Conservation (phyloP, 92 coral and sea anemone species). For the Nematostella vectensis region DNA sequence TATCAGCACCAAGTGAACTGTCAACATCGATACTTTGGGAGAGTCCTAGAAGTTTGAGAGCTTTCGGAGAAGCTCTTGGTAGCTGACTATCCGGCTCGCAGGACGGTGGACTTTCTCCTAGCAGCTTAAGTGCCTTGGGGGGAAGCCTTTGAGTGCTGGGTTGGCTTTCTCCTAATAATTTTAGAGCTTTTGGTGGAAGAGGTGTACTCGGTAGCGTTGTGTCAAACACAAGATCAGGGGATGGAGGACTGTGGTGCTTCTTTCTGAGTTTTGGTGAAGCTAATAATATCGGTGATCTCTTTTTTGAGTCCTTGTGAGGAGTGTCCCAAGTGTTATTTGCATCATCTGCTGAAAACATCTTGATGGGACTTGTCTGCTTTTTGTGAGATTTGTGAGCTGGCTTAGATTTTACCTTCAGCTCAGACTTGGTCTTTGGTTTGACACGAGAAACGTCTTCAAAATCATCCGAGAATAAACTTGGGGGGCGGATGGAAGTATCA, state of each 20-base stretch:
- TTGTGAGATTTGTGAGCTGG: background rate
- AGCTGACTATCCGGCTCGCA: background rate
- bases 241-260: background rate
- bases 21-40: background rate
- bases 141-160: slow-evolving; percentile 2
- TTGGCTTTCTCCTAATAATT: slow-evolving; percentile 12
- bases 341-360: background rate
- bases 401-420: background rate
- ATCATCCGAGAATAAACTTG: slow-evolving; percentile 28
- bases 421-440: background rate
- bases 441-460: background rate
- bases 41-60: background rate
- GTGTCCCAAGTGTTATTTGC: background rate
- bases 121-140: slow-evolving; percentile 8
- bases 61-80: background rate
- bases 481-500: slow-evolving; percentile 13
- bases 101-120: background rate
- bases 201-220: slow-evolving; percentile 12
- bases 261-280: background rate
- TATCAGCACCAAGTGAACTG: background rate
- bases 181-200: slow-evolving; percentile 31
- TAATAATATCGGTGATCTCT: background rate
- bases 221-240: background rate
- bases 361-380: background rate
- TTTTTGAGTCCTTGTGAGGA: background rate